These are phyloP conservation scores for Zaprionus kolodkinae DNA, from an alignment of 1,140 invertebrate species.

Conservation along the genomic window DNA sequence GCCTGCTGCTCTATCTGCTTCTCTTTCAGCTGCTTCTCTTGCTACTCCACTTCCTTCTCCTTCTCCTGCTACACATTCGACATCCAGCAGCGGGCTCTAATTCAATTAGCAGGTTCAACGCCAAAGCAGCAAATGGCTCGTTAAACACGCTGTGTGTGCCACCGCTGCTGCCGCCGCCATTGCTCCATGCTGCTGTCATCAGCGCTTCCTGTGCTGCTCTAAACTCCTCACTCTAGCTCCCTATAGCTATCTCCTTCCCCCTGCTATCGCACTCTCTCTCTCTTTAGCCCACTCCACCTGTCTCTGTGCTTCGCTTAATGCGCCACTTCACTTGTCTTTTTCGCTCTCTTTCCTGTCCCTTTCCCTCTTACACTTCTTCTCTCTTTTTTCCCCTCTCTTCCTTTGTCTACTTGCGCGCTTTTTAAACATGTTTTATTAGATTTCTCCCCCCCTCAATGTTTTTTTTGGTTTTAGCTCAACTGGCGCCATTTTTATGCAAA, in stretches of 20 bases:
- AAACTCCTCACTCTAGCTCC: too few species aligned
- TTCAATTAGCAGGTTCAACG: conserved; percentile 81
- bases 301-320: not conserved
- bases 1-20: not conserved
- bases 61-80: conserved; percentile 32
- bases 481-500: conserved; percentile 73
- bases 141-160: conserved; percentile 78
- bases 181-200: not conserved
- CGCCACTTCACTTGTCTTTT: not conserved
- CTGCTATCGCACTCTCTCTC: not conserved
- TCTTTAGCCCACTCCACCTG: not conserved
- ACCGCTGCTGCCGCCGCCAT: not conserved
- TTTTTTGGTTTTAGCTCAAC: conserved; percentile 35
- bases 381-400: not conserved
- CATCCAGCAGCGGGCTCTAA: conserved; percentile 64
- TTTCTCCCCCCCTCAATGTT: conserved; percentile 20
- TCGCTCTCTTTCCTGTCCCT: not conserved
- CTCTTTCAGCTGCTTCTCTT: conserved; percentile 14
- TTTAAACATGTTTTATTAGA: conserved; percentile 76
- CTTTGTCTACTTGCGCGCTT: conserved; percentile 56
- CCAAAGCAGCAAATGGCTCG: conserved; percentile 81
- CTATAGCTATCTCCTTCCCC: not conserved
- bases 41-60: not conserved
- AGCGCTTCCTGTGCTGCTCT: not conserved
- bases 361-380: not conserved